Percentiles rank a stretch among this genome's conserved stretches.
Conservation (phyloP, 2,888 invertebrate species). For the Priocnemis perturbator region DNA sequence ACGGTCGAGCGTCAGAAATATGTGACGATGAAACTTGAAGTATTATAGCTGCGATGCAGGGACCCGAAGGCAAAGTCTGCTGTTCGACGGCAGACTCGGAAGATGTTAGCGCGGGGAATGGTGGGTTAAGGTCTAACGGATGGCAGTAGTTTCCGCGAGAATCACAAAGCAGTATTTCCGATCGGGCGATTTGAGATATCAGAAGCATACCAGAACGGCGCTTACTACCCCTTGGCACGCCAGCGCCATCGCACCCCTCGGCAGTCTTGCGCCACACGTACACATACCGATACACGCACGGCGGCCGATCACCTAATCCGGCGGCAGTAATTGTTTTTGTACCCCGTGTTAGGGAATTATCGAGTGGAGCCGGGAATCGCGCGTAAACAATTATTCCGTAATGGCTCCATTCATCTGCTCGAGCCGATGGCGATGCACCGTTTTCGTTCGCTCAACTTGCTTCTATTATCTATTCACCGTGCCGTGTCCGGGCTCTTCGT, state of each 20-base stretch:
- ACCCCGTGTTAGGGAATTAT: constrained; percentile 60
- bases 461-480: too few species aligned
- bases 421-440: too few species aligned
- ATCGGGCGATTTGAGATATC: constrained; percentile 54
- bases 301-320: constrained; percentile 43
- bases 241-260: constrained; percentile 36
- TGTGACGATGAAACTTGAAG: too few species aligned
- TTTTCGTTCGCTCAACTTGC: not conserved
- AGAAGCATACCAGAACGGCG: constrained; percentile 39
- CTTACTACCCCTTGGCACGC: constrained; percentile 60
- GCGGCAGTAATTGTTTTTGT: constrained; percentile 62
- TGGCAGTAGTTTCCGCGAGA: constrained; percentile 21
- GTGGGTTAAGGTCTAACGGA: constrained; percentile 26
- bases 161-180: constrained; percentile 35
- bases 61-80: too few species aligned
- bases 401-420: too few species aligned
- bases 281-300: not conserved
- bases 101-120: not conserved
- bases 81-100: too few species aligned
- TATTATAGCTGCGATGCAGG: too few species aligned
- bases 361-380: constrained; percentile 43
- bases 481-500: not conserved
- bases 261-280: constrained; percentile 28
- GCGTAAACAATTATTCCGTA: constrained; percentile 51
- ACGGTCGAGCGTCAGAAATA: too few species aligned